These are phyloP conservation scores for Catocala nupta DNA, from an alignment of 2,888 invertebrate species.

Conservation along the genomic window DNA sequence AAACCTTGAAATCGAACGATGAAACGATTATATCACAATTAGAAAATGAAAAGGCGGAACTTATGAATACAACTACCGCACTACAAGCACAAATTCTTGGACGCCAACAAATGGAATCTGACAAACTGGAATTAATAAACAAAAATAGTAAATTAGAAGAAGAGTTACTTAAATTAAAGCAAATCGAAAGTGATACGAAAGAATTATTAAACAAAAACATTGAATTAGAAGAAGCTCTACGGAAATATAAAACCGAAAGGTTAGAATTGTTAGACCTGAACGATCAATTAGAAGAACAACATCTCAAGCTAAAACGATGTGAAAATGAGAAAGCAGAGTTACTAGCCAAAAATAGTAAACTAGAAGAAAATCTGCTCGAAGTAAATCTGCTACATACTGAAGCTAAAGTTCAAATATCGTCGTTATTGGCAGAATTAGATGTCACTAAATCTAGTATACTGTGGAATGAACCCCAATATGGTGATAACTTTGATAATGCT, in stretches of 20 bases:
- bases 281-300: neutral
- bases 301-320: neutral
- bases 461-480: conserved; percentile 50
- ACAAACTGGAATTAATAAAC: conserved; percentile 30
- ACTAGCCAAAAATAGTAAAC: conserved; percentile 31
- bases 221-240: conserved; percentile 57
- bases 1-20: conserved; percentile 55
- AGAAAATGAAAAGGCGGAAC: conserved; percentile 49
- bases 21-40: conserved; percentile 60
- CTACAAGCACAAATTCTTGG: neutral
- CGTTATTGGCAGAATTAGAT: conserved; percentile 62
- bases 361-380: conserved; percentile 57
- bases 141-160: conserved; percentile 27
- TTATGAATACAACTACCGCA: conserved; percentile 22
- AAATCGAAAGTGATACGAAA: conserved; percentile 27
- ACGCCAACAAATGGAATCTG: neutral
- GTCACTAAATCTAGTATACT: conserved; percentile 49
- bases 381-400: conserved; percentile 57
- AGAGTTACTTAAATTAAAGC: conserved; percentile 1
- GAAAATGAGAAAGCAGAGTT: neutral
- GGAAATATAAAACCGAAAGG: conserved; percentile 21
- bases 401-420: conserved; percentile 52
- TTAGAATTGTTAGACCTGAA: conserved; percentile 33
- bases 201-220: conserved; percentile 50
- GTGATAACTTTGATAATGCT: conserved; percentile 37